Evolutionary conservation across 2,888 invertebrate genomes (phyloP), one percentile per base, ranked within the genome.

Genomic region (Drosophila flavopinicola): DNA sequence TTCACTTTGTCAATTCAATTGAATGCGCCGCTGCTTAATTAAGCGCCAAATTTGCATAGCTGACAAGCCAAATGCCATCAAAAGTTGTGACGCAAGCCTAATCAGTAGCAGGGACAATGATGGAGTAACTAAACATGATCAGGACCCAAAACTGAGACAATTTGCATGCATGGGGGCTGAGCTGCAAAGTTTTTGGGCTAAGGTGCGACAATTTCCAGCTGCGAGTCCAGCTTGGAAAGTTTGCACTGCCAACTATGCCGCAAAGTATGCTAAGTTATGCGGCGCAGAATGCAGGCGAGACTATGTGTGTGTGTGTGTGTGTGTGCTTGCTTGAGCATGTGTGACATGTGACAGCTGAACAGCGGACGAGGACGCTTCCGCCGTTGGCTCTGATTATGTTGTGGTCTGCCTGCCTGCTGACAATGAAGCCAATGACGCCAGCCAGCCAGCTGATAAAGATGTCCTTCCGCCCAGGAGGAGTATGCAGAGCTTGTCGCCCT

Each of bases 221-320:
- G 48, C 29, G 24, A 70, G 58, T 69, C 75, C 75, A 42, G 58
- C 39, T 25, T 20, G 27, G 51, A 67, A 85, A 73, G 72, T 75
- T 69, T 76, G 63, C 83, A 73, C 70, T 77, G 85, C 69, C 65
- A 84, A 85, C 82, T 87, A 82, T 73, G 75, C 83, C 77, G 64
- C 70, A 78, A 85, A 85, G 82, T 78, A 75, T 71, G 83, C 77
- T 59, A 70, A 85, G 87, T 77, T 87, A 87, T 84, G 78, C 74
- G 70, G 20, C 65, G 10, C 29, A 24, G 41, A 38, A 39, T 63
- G 78, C 70, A 65, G 39, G 59, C 39, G 53, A 37, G 54, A 23
- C 9, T 13, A 6, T 15, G n/a, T 49, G 6, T 33, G 7, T 23
- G 45, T 35, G 45, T 39, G 24, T 6, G 41, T 27, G 49, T 25